Evolutionary conservation across 2,797 vertebrate genomes (phyloP), one percentile per base, ranked within the genome.

Genomic region (Hirundo rustica): DNA sequence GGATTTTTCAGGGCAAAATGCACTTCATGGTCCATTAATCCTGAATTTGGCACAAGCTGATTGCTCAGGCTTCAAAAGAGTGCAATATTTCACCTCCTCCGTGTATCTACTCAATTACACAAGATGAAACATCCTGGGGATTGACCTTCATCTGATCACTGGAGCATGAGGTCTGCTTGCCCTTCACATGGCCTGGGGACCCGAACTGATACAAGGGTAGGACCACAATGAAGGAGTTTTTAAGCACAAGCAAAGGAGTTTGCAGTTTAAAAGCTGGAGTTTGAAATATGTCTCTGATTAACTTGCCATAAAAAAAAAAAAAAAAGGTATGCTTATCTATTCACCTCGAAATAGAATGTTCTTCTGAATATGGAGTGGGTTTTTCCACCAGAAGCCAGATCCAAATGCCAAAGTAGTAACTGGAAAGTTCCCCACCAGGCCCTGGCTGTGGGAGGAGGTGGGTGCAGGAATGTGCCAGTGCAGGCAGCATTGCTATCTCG

Each of bases 1-100:
- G 48, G 62, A 75, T 91, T 96, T 95, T 91, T 92, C 92, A 89
- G 84, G 55, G 88, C 77, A 92, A 94, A 94, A 92, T 51, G 88
- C 73, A 86, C 78, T 95, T 88, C 92, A 86, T 5, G 92, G 66
- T 65, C 88, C 89, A 79, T 96, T 95, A 96, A 85, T 81, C 79
- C 74, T 30, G 54, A 55, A 45, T 90, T 88, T 79, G 85, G 94
- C 92, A 80, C 77, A 51, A 82, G 66, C 26, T 9, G 7, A 85
- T 77, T 51, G 68, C 60, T 82, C 91, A 85, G 74, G 53, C 64
- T 92, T 93, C 82, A 78, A 34, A 92, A 83, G 74, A 54, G 83
- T 47, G 81, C 89, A 89, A 10, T 95, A 90, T 94, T 96, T 93
- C 64, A 76, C 71, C 89, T 95, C 80, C 80, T 90, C 74, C 3